Base-by-base conservation (phyloP, 2,113 vertebrate genomes). In the Spea bombifrons region DNA sequence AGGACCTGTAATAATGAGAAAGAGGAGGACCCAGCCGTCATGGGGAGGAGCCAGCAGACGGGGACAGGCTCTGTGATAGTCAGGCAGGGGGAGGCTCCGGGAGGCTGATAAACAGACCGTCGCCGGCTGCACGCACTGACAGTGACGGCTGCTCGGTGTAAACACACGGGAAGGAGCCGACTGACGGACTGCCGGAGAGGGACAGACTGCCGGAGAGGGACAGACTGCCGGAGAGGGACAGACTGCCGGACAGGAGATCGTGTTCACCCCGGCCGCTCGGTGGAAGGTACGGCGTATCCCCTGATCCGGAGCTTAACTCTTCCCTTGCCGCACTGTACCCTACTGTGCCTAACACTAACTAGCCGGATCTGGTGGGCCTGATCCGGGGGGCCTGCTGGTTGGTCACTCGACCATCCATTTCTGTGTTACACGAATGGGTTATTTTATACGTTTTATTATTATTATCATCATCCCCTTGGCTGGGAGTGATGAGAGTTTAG, bases 31-130 rank as follows among this genome's bases (percentile, higher is more conserved):
- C 30, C 30, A 30, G 30, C 30, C 1, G 47, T 5, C 64, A 66
- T 7, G 7, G 3, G 73, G 48, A 65, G 72, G 72, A 47, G 45
- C 43, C 30, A 30, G 5, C 8, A 61, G 9, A 61, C 8, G 59
- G 10, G 53, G 53, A 3, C 13, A 5, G 3, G 10, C 17, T 7
- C 8, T 75, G 15, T 46, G 46, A n/a, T 0, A 30, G 5, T 1
- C 43, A 5, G 45, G 3, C 30, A 55, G 74, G 48, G 61, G 61
- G 61, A 64, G 61, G 61, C 15, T 16, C 61, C 7, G 75, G 66
- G 75, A 45, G 12, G 2, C 68, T 49, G 67, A 78, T 78, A 78
- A 78, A 78, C 76, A 78, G 17, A 76, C 67, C 3, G 57, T 8
- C 66, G 16, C 66, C 30, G 45, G 67, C 57, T 5, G 65, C 45